These are phyloP conservation scores for Uloborus diversus DNA, from an alignment of 1,140 invertebrate genomes.

Conservation along the genomic window DNA sequence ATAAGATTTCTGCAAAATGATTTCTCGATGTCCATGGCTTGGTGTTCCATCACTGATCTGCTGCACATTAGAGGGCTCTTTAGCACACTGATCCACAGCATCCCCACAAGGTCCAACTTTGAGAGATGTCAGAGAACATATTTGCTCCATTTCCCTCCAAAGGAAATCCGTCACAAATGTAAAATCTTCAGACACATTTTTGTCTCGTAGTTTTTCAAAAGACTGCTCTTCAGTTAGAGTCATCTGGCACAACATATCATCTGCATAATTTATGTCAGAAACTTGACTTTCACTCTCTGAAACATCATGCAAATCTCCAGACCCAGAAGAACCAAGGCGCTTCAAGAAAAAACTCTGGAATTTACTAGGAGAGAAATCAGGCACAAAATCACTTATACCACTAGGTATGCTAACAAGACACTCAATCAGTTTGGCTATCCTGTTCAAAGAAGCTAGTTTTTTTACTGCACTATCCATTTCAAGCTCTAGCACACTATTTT, in stretches of 20 bases:
- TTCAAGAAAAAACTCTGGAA: conserved; percentile 36
- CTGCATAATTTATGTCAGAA: conserved; percentile 37
- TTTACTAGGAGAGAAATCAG: conserved; percentile 42
- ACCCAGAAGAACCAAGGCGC: conserved; percentile 10
- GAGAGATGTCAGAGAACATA: not conserved
- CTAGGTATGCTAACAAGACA: not conserved
- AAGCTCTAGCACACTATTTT: not conserved
- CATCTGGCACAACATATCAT: not conserved
- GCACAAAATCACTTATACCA: not conserved
- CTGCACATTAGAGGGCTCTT: not conserved
- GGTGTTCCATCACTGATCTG: not conserved
- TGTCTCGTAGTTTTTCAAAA: conserved; percentile 23
- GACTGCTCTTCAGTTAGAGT: not conserved
- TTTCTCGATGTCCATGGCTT: not conserved
- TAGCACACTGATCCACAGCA: not conserved
- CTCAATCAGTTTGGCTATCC: conserved; percentile 24
- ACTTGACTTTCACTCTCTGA: conserved; percentile 33
- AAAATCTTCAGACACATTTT: conserved; percentile 20
- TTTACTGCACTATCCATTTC: not conserved
- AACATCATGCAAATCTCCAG: not conserved
- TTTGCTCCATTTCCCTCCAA: conserved; percentile 27
- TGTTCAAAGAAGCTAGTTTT: conserved; percentile 10
- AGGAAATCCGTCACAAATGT: conserved; percentile 37
- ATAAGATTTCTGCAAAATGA: conserved; percentile 25
- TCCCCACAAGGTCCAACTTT: not conserved